Conservation (phyloP, 2,797 vertebrate species). For the Sebastes trivittatus region DNA sequence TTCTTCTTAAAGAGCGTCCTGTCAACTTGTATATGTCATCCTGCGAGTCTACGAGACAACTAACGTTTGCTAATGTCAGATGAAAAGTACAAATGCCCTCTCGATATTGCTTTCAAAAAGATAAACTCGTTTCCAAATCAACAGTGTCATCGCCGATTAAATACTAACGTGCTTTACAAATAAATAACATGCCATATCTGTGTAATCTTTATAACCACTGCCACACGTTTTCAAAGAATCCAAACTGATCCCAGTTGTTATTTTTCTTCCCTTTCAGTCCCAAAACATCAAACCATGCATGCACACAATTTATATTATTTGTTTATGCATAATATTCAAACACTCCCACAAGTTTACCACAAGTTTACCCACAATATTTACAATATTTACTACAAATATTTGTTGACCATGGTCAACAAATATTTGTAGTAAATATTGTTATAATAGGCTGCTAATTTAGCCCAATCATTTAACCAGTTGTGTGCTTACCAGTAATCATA, state of each 20-base stretch:
- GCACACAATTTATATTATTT: neutral
- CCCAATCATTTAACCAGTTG: neutral
- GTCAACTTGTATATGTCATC: neutral
- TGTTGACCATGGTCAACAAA: neutral
- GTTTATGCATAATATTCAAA: neutral
- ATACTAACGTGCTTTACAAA: too few species aligned
- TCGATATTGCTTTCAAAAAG: neutral
- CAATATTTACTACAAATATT: too few species aligned
- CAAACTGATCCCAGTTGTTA: neutral
- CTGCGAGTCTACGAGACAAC: neutral
- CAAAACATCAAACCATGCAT: neutral
- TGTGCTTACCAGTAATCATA: neutral
- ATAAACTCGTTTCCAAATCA: neutral
- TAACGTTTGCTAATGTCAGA: neutral
- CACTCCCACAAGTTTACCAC: too few species aligned
- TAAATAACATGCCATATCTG: too few species aligned
- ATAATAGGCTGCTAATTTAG: neutral
- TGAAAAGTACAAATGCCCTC: neutral
- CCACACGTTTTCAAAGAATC: neutral
- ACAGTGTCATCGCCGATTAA: neutral
- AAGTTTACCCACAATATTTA: too few species aligned
- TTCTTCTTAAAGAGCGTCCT: neutral
- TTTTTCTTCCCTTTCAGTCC: conserved; percentile 19
- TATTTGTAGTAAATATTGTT: neutral
- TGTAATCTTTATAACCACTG: neutral